Evolutionary conservation across 2,888 invertebrate genomes (phyloP), one percentile per base, ranked within the genome.

Genomic region (Panzeria rudis): DNA sequence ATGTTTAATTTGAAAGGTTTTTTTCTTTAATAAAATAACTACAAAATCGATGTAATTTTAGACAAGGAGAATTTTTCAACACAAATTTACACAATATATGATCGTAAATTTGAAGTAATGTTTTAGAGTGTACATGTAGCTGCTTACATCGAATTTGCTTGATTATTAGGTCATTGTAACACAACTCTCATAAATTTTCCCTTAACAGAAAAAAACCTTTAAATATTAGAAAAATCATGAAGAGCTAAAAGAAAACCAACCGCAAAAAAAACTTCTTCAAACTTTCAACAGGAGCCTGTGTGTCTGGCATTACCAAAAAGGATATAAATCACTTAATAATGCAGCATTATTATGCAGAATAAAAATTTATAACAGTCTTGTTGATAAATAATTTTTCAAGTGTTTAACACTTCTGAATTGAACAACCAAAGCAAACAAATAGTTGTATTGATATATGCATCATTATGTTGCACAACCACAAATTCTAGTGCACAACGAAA

Each of bases 201-300:
- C 3, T 44, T 6, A 15, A 38, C n/a, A 50, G 6, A 50, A 50
- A 50, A 20, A 17, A 17, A 54, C 17, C 13, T 25, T 23, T 41
- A n/a, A 8, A 29, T 17, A 47, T 11, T 41, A n/a, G 1, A 62
- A 20, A 62, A 62, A 7, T 38, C 0, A 38, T 7, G 5, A 7
- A 47, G 9, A 64, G 6, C n/a, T 29, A 47, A 29, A 47, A n/a
- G 9, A n/a, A 44, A 25, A 9, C 11, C 23, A 17, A 23, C 4
- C 41, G 17, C 23, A 23, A n/a, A 32, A n/a, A 52, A 41, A 20
- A 6, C 66, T 84, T 86, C 86, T 87, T 87, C 84, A 86, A 87
- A 86, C 86, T 87, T 87, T 87, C 87, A 87, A 86, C 86, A 86
- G 87, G 87, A 87, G 87, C 68, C 87, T 73, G 75, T 64, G 68